A percentile compares a stretch with the other conserved stretches of the same genome.
Conservation (phyloP, 2,797 vertebrate species). For the Rhinoraja longicauda region DNA sequence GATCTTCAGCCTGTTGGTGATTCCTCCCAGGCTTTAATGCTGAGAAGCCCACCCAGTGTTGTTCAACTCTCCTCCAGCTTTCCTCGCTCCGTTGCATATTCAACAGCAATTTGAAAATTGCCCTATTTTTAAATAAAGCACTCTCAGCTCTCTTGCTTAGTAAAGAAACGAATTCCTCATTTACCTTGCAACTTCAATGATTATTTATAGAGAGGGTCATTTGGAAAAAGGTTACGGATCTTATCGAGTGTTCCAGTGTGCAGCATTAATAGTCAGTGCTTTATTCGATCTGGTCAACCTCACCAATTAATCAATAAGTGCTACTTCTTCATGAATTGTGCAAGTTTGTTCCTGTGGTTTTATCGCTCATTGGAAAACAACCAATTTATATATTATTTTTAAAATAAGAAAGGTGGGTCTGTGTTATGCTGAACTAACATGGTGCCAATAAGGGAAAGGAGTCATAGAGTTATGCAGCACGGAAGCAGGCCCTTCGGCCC, state of each 20-base stretch:
- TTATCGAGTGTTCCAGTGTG: background rate
- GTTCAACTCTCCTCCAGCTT: background rate
- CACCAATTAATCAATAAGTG: background rate
- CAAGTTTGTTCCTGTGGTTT: background rate
- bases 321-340: background rate
- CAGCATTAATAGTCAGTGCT: background rate
- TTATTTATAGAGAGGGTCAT: slow-evolving; percentile 22
- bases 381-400: background rate
- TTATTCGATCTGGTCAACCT: background rate
- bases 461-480: too few relatives aligned
- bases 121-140: background rate
- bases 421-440: background rate
- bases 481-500: background rate
- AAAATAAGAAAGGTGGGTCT: background rate
- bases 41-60: background rate
- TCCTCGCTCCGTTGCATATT: background rate
- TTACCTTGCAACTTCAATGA: background rate
- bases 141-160: background rate
- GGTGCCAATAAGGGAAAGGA: background rate
- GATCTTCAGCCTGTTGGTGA: background rate
- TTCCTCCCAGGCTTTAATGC: background rate
- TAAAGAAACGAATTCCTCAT: background rate
- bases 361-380: too few relatives aligned
- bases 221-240: background rate
- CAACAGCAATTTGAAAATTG: background rate